phyloP scores from a whole-genome alignment of 2,888 invertebrate species.

The Tanypteryx hageni region DNA sequence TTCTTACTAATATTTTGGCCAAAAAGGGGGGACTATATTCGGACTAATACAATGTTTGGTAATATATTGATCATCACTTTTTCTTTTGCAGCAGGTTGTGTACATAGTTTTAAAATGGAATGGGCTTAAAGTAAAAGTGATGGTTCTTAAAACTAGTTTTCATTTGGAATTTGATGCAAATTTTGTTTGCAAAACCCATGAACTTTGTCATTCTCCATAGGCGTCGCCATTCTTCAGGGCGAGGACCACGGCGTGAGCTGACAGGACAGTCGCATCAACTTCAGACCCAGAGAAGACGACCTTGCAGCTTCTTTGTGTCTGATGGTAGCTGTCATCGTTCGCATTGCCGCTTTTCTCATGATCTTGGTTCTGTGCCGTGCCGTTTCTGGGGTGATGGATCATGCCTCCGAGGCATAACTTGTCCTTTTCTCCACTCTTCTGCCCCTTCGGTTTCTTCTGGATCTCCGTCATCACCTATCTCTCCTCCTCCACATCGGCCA shows the following conservation, averaged over 20 bases:
- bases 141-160: no score
- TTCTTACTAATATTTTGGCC: no score
- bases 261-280: conserved; percentile 7
- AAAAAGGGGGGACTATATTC: no score
- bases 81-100: no score
- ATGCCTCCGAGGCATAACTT: conserved; percentile 75
- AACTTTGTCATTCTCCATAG: neutral
- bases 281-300: conserved; percentile 35
- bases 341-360: conserved; percentile 76
- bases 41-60: no score
- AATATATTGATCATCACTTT: no score
- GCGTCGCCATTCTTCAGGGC: conserved; percentile 62
- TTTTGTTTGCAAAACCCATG: no score
- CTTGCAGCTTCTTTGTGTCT: conserved; percentile 53
- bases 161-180: no score
- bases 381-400: conserved; percentile 76
- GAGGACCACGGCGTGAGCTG: conserved; percentile 60
- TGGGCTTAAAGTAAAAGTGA: no score
- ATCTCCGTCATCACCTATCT: neutral
- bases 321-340: conserved; percentile 75
- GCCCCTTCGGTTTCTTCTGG: neutral
- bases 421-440: conserved; percentile 70
- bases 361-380: conserved; percentile 75
- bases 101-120: no score
- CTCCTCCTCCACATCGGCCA: conserved; percentile 46